Evolutionary conservation across 2,113 vertebrate species (phyloP).

Genomic region (Periophthalmodon schlosseri): DNA sequence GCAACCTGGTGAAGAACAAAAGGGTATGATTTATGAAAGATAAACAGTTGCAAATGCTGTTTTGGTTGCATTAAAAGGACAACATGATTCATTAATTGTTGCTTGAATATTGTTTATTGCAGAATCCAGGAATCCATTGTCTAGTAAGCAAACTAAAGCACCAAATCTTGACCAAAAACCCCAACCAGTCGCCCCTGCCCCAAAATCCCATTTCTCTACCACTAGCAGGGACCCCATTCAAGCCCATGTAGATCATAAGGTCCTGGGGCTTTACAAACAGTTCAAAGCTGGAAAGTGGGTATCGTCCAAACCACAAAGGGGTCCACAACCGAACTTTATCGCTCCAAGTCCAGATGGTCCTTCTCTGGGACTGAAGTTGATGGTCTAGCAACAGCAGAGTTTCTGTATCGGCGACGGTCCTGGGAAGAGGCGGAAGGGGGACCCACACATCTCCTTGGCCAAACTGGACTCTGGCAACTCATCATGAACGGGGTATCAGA

Average conservation of each 20-base stretch:
- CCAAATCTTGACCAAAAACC: background rate
- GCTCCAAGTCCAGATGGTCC: background rate
- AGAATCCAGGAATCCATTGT: background rate
- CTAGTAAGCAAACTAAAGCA: background rate
- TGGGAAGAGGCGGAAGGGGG: background rate
- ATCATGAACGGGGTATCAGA: background rate
- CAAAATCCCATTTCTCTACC: background rate
- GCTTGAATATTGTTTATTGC: background rate
- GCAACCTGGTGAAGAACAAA: background rate
- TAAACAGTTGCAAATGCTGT: too few relatives aligned
- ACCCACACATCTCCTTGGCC: background rate
- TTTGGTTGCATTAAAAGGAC: background rate
- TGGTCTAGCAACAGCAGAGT: background rate
- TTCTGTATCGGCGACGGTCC: background rate
- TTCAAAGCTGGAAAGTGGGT: background rate
- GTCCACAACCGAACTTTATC: background rate
- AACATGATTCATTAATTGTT: background rate
- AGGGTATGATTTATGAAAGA: background rate
- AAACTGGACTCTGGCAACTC: background rate
- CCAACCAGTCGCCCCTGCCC: background rate
- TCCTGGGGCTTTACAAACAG: slow-evolving; percentile 4
- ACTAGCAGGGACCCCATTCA: background rate
- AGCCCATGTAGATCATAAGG: background rate
- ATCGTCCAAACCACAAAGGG: background rate
- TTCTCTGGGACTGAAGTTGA: background rate